Evolutionary conservation across 1,140 invertebrate genomes (phyloP).

Genomic region (Cydia splendana): DNA sequence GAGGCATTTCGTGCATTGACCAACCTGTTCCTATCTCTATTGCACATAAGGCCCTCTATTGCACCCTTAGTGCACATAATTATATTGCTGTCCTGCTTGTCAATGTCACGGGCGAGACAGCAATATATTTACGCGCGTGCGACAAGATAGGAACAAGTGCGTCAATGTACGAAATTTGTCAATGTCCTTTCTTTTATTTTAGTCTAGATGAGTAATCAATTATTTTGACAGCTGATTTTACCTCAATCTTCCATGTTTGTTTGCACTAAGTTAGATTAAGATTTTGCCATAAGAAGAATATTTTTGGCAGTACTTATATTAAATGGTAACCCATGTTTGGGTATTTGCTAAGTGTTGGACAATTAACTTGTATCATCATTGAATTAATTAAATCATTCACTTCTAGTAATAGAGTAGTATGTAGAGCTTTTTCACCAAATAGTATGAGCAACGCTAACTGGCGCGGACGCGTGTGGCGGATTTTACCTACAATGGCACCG

Average conservation of each 20-base stretch:
- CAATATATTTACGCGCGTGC: too few species aligned
- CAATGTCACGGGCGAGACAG: too few species aligned
- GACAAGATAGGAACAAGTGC: too few species aligned
- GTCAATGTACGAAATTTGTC: too few species aligned
- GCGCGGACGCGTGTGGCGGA: too few species aligned
- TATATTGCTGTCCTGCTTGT: too few species aligned
- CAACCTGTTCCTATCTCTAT: too few species aligned
- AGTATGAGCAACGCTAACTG: too few species aligned
- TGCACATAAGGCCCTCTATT: too few species aligned
- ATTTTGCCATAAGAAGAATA: neutral
- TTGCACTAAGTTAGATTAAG: neutral
- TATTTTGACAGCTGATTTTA: neutral
- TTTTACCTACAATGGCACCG: too few species aligned
- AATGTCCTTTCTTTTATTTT: neutral
- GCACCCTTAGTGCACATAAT: too few species aligned
- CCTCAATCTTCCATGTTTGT: neutral
- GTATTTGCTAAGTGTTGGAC: constrained; percentile 5
- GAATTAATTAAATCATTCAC: neutral
- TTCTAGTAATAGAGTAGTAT: neutral
- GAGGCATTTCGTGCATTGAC: too few species aligned
- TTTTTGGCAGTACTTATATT: neutral
- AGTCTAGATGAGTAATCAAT: neutral
- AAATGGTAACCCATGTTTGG: neutral
- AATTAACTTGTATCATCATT: neutral
- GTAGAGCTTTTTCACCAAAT: neutral